Conservation (phyloP, 2,888 invertebrate species). For the Dicyrtoma fusca region DNA sequence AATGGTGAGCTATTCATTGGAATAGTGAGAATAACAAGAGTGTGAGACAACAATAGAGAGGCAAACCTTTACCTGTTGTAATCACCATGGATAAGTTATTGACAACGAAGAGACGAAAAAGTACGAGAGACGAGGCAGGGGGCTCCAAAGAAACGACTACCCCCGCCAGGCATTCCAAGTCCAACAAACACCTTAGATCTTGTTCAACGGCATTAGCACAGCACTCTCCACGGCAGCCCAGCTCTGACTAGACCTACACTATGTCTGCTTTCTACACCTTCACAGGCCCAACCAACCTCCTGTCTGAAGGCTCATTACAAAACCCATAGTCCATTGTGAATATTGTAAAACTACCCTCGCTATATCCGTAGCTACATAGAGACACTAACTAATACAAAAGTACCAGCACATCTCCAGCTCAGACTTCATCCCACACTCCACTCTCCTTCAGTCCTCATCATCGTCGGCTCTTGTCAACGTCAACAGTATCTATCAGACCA, state of each 20-base stretch:
- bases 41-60: conserved; percentile 29
- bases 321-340: neutral
- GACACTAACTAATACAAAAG: no score
- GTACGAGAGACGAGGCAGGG: conserved; percentile 11
- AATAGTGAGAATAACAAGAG: conserved; percentile 20
- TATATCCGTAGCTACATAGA: no score
- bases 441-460: conserved; percentile 7
- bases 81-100: conserved; percentile 29
- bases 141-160: conserved; percentile 18
- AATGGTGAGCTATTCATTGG: conserved; percentile 2
- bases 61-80: conserved; percentile 27
- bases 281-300: neutral
- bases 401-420: neutral
- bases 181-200: conserved; percentile 15
- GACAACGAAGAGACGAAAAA: conserved; percentile 25
- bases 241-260: neutral
- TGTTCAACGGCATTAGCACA: conserved; percentile 1
- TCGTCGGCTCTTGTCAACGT: conserved; percentile 9
- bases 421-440: conserved; percentile 3
- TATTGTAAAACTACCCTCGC: no score
- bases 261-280: neutral
- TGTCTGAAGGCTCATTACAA: neutral
- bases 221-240: no score
- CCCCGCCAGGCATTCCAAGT: conserved; percentile 25
- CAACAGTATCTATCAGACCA: no score